Evolutionary conservation across 2,797 vertebrate genomes (phyloP).

Genomic region (Odontamblyopus lacepedii): DNA sequence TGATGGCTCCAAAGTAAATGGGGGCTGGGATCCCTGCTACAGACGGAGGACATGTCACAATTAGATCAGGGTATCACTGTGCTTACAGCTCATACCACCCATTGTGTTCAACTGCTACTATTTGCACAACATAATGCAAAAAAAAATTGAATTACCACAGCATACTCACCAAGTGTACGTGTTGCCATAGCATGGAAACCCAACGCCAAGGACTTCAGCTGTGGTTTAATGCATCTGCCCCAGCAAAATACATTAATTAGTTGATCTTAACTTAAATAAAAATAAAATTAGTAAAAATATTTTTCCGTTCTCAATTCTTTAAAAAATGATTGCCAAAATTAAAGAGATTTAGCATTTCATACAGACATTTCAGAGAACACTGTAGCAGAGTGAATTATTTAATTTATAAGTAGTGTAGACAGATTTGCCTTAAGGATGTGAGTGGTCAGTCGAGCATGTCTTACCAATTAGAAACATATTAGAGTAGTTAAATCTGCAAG

Average conservation of each 20-base stretch:
- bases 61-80: background rate
- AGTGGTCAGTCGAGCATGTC: background rate
- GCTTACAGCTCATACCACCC: background rate
- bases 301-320: background rate
- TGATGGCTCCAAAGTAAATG: slow-evolving; percentile 85
- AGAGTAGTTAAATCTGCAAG: background rate
- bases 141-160: background rate
- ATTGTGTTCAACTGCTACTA: background rate
- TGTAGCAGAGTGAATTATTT: background rate
- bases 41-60: slow-evolving; percentile 9
- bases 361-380: background rate
- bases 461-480: background rate
- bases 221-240: slow-evolving; percentile 75
- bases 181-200: slow-evolving; percentile 73
- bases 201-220: slow-evolving; percentile 74
- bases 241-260: background rate
- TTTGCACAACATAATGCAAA: background rate
- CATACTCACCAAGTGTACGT: slow-evolving; percentile 67
- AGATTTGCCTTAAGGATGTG: slow-evolving; percentile 7
- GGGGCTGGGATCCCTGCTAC: slow-evolving; percentile 79
- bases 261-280: too few relatives aligned
- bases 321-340: background rate
- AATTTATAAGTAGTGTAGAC: background rate
- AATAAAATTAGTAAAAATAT: too few relatives aligned
- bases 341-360: background rate